A percentile compares a stretch with the other conserved stretches of the same genome.
Conservation (phyloP, 2,113 vertebrate genomes). For the Tretioscincus oriximinensis region DNA sequence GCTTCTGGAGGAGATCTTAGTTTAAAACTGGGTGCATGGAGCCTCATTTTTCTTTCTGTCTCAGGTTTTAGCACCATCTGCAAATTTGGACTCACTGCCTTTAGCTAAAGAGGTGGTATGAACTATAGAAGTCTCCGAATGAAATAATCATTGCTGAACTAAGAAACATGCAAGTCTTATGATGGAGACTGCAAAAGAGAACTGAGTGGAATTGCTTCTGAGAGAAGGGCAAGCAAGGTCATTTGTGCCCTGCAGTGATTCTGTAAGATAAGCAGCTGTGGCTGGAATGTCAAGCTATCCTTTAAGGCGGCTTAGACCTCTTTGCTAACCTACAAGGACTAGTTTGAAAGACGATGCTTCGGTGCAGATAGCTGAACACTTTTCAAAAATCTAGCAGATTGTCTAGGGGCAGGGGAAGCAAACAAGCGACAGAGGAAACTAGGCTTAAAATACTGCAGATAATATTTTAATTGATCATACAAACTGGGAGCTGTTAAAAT, state of each 20-base stretch:
- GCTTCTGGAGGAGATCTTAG: background rate
- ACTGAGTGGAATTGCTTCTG: background rate
- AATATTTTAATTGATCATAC: background rate
- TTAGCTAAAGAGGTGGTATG: slow-evolving; percentile 26
- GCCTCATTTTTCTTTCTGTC: slow-evolving; percentile 40
- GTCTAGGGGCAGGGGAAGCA: background rate
- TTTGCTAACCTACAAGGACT: slow-evolving; percentile 15
- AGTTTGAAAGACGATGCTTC: background rate
- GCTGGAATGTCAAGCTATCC: slow-evolving; percentile 18
- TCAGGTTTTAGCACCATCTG: slow-evolving; percentile 45
- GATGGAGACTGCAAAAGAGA: background rate
- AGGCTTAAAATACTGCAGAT: background rate
- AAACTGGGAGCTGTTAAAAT: too few species aligned
- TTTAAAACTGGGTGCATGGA: slow-evolving; percentile 35
- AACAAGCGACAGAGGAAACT: background rate
- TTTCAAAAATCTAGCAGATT: background rate
- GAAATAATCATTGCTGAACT: slow-evolving; percentile 38
- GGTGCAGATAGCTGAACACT: background rate
- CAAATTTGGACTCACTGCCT: slow-evolving; percentile 34
- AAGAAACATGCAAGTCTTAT: slow-evolving; percentile 22
- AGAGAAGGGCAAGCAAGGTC: slow-evolving; percentile 22
- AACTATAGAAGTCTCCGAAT: slow-evolving; percentile 31
- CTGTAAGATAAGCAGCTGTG: slow-evolving; percentile 1
- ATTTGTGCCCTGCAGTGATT: slow-evolving; percentile 20
- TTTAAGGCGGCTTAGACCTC: background rate